phyloP scores from a whole-genome alignment of 2,113 vertebrate species.

The Prunella fulvescens region DNA sequence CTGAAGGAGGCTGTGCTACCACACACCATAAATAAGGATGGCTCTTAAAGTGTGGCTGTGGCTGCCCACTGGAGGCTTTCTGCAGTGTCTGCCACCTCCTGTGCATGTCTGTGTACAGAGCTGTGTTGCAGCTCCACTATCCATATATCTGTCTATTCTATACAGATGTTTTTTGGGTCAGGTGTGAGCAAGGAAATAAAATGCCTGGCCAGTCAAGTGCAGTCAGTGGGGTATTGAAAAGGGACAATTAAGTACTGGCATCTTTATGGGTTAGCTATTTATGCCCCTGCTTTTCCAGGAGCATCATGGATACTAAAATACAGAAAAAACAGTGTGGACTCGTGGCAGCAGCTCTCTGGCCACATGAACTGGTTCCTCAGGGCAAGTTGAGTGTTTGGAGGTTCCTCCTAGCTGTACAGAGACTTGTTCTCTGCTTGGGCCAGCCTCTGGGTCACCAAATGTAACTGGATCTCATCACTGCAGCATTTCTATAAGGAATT shows the following conservation, averaged over 20 bases:
- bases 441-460: not conserved
- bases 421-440: not conserved
- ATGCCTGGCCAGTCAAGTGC: not conserved
- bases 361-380: not conserved
- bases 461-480: not conserved
- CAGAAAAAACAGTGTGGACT: not conserved
- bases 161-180: not conserved
- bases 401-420: not conserved
- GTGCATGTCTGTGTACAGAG: not conserved
- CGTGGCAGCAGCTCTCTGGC: no score
- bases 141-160: not conserved
- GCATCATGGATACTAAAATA: not conserved
- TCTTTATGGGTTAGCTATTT: conserved; percentile 25
- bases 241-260: not conserved
- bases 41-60: not conserved
- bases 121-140: not conserved
- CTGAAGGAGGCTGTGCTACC: not conserved
- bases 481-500: not conserved
- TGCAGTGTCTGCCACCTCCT: not conserved
- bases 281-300: not conserved
- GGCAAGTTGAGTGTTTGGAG: not conserved
- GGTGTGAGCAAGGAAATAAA: not conserved
- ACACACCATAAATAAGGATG: not conserved
- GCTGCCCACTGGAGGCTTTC: not conserved
- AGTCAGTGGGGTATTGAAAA: not conserved